Evolutionary conservation across 2,113 vertebrate genomes (phyloP), one percentile per base, ranked within the genome.

Genomic region (Chascanopsetta lugubris): DNA sequence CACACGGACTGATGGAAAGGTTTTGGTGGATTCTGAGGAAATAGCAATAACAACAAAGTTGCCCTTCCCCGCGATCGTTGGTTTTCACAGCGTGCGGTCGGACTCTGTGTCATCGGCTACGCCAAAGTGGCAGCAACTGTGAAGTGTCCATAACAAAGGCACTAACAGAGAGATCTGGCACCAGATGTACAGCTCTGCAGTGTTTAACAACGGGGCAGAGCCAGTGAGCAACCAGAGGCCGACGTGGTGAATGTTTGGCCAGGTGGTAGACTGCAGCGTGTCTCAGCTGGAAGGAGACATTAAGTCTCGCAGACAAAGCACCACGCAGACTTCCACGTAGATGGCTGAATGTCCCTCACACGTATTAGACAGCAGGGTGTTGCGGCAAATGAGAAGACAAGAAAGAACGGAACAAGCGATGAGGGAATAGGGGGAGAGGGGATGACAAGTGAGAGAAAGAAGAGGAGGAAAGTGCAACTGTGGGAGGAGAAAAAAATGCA

Each of bases 261-360:
- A 87, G 79, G 88, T 86, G 77, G 65, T 63, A 26, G 73, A 77
- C 72, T 75, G 69, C 49, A 67, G 80, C 70, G 65, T 59, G 26
- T 74, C 36, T 40, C 85, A 76, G 83, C 81, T 22, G 80, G 79
- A 54, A 79, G 25, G 73, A 66, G 61, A 77, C 75, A 82, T 85
- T 84, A 77, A 79, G 78, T 71, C 68, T 75, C 53, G 55, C 34
- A 79, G 73, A 79, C 72, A 72, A 72, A 79, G 79, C 68, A 29
- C 62, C 86, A 80, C 57, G 64, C 73, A 61, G 75, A 66, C 57
- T 75, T 74, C 59, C 66, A 81, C 73, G 80, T 46, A 72, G 57
- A 69, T 69, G 58, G 58, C 56, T 81, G 65, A 64, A 74, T 75
- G 69, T 72, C 70, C 66, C 70, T 59, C 40, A 65, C 57, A 60